Percentiles rank a stretch among this genome's conserved stretches.
These are phyloP conservation scores for Kryptopterus vitreolus DNA, from an alignment of 2,797 vertebrate genomes.

Conservation along the genomic window DNA sequence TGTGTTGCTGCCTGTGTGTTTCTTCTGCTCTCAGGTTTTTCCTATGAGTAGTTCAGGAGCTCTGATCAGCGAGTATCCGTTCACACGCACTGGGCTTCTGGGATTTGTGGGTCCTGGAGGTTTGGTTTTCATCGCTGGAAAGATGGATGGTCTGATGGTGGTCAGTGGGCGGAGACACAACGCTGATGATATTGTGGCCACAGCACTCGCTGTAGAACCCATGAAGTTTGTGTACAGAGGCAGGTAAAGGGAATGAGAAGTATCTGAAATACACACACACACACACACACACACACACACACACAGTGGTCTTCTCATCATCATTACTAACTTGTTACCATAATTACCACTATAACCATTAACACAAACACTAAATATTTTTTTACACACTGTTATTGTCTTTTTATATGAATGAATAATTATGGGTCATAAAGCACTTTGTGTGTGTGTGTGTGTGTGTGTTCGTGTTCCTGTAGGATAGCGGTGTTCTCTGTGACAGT, in stretches of 20 bases:
- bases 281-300: conserved; percentile 15
- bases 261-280: conserved; percentile 17
- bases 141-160: conserved; percentile 99
- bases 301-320: not conserved
- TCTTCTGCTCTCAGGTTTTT: conserved; percentile 80
- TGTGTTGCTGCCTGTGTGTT: not conserved
- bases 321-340: not conserved
- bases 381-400: not conserved
- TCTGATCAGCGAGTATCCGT: conserved; percentile 94
- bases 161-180: conserved; percentile 96
- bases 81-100: conserved; percentile 91
- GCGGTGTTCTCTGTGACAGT: conserved; percentile 96
- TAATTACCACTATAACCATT: not conserved
- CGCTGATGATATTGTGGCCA: conserved; percentile 96
- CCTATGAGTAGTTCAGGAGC: conserved; percentile 89
- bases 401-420: not conserved
- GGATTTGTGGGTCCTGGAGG: conserved; percentile 96
- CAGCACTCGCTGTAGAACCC: conserved; percentile 94
- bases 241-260: conserved; percentile 71
- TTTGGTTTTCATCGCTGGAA: conserved; percentile 94
- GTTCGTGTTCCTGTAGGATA: conserved; percentile 78
- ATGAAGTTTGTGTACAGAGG: conserved; percentile 99
- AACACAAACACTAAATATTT: not conserved
- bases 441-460: conserved; percentile 10
- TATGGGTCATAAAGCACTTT: not conserved